Conservation (phyloP, 2,797 vertebrate genomes). For the Molossus alvarezi region DNA sequence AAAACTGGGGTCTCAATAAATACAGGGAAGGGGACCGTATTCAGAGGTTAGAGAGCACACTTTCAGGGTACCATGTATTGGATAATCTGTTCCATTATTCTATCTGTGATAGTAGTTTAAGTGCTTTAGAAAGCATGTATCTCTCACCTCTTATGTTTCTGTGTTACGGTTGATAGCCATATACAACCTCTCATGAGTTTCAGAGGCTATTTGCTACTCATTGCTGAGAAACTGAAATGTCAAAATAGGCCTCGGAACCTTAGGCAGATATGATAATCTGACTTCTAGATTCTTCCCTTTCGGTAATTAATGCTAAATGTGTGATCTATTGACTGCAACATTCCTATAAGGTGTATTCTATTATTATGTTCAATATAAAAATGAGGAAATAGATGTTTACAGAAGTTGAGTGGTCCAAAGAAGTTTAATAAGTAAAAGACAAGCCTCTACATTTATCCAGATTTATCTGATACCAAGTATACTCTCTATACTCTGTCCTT, state of each 20-base stretch:
- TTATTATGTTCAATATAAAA: constrained; percentile 10
- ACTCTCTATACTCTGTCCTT: not conserved
- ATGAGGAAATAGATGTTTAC: constrained; percentile 1
- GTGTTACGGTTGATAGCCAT: not conserved
- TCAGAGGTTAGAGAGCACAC: constrained; percentile 11
- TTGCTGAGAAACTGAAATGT: constrained; percentile 48
- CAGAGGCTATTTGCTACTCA: not conserved
- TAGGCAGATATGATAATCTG: constrained; percentile 5
- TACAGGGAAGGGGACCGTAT: not conserved
- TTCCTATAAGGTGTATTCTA: not conserved
- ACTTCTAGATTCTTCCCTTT: not conserved
- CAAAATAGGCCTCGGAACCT: constrained; percentile 10
- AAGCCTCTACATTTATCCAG: not conserved
- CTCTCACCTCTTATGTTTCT: constrained; percentile 8
- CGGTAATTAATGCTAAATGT: not conserved
- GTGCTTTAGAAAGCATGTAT: constrained; percentile 11
- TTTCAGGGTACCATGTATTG: not conserved
- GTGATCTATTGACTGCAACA: not conserved
- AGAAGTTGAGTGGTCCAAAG: not conserved
- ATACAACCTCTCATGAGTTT: not conserved
- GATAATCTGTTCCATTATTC: not conserved
- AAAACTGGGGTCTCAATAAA: constrained; percentile 20
- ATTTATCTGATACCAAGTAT: not conserved
- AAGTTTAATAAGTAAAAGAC: not conserved
- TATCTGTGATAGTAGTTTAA: not conserved